phyloP scores from a whole-genome alignment of 2,888 invertebrate species.

The Lasioglossum villosulum region DNA sequence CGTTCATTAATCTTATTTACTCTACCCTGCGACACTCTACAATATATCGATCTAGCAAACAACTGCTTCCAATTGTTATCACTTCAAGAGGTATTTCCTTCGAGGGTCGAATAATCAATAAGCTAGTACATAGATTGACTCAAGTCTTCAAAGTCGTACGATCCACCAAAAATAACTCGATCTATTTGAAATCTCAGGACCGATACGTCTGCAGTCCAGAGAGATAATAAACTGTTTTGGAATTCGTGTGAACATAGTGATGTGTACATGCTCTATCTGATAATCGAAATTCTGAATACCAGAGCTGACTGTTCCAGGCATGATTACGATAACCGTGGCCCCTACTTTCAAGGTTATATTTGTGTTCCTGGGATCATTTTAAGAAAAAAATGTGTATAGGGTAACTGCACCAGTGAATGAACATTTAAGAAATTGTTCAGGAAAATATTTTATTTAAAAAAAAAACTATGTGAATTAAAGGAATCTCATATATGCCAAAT shows the following conservation, averaged over 20 bases:
- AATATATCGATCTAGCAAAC: neutral
- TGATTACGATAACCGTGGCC: too few relatives aligned
- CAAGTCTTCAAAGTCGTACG: neutral
- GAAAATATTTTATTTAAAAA: too few relatives aligned
- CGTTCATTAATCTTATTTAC: neutral
- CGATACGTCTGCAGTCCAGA: neutral
- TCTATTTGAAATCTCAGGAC: neutral
- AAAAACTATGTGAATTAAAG: too few relatives aligned
- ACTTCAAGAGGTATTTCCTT: neutral
- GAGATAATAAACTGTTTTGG: conserved; percentile 39
- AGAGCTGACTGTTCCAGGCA: too few relatives aligned
- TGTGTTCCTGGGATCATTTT: too few relatives aligned
- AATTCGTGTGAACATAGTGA: conserved; percentile 7
- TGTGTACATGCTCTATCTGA: conserved; percentile 1
- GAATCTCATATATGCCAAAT: too few relatives aligned
- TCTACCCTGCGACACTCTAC: neutral
- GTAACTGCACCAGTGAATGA: too few relatives aligned
- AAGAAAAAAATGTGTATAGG: too few relatives aligned
- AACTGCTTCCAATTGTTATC: neutral
- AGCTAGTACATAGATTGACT: neutral
- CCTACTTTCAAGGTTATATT: too few relatives aligned
- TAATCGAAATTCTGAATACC: neutral
- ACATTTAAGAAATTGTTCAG: too few relatives aligned
- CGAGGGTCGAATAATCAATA: neutral
- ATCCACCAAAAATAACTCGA: neutral